Evolutionary conservation across 1,140 invertebrate species (phyloP).

Genomic region (Monomorium pharaonis): DNA sequence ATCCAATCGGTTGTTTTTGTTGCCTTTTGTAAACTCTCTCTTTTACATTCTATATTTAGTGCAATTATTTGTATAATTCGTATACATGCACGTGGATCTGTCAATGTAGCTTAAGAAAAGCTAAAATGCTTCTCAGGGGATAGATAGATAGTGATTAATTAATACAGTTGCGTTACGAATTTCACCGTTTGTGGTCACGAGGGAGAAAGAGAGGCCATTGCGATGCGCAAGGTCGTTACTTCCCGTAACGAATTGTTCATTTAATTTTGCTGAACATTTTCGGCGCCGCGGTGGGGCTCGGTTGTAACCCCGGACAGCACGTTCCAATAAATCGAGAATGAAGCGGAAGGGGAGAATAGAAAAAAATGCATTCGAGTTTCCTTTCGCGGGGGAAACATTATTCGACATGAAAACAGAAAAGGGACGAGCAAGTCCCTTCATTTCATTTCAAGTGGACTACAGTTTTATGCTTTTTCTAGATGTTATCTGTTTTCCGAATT

Average conservation of each 20-base stretch:
- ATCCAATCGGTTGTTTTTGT: neutral
- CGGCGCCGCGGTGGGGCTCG: conserved; percentile 68
- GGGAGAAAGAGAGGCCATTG: conserved; percentile 68
- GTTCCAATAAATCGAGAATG: conserved; percentile 71
- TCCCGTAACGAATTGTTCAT: conserved; percentile 79
- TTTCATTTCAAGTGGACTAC: conserved; percentile 55
- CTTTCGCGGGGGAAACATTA: conserved; percentile 67
- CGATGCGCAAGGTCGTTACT: conserved; percentile 73
- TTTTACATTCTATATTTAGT: neutral
- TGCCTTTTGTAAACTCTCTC: neutral
- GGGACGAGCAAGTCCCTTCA: conserved; percentile 53
- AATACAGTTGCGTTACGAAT: conserved; percentile 65
- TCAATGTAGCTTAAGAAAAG: conserved; percentile 66
- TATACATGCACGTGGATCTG: neutral
- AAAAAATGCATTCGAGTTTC: conserved; percentile 61
- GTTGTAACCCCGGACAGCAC: conserved; percentile 65
- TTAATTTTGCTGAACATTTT: conserved; percentile 81
- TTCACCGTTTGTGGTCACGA: conserved; percentile 54
- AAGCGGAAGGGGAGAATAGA: conserved; percentile 30
- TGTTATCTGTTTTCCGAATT: conserved; percentile 75
- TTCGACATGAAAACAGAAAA: conserved; percentile 38
- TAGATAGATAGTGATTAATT: conserved; percentile 73
- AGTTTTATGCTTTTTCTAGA: conserved; percentile 71
- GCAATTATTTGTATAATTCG: neutral
- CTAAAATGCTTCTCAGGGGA: conserved; percentile 57